Evolutionary conservation across 2,888 invertebrate species (phyloP).

Genomic region (Morpho helenor): DNA sequence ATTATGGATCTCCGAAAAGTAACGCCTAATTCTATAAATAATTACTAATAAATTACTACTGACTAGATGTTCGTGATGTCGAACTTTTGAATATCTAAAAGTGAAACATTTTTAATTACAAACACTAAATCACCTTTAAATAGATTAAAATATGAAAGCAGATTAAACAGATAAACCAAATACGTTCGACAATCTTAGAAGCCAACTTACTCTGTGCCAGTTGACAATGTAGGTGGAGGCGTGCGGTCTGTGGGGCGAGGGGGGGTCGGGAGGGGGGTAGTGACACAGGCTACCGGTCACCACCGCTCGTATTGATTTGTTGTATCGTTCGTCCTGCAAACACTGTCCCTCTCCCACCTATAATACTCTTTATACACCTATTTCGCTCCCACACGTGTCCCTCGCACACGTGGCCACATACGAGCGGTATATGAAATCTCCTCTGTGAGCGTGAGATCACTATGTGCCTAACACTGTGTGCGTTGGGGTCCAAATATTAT

Average conservation of each 20-base stretch:
- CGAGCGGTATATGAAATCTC: conserved; percentile 45
- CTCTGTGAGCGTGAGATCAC: conserved; percentile 32
- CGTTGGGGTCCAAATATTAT: conserved; percentile 71
- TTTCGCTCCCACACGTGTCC: conserved; percentile 54
- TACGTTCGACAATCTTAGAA: conserved; percentile 30
- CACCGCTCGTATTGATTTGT: conserved; percentile 80
- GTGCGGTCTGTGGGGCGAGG: conserved; percentile 62
- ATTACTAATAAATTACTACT: no score
- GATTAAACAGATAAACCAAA: conserved; percentile 30
- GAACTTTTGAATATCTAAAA: conserved; percentile 22
- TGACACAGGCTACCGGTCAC: conserved; percentile 81
- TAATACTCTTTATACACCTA: conserved; percentile 31
- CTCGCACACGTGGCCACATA: conserved; percentile 66
- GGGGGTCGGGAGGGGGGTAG: conserved; percentile 43
- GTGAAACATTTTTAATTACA: conserved; percentile 31
- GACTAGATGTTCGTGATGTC: no score
- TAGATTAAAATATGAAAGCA: conserved; percentile 19
- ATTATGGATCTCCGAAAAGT: no score
- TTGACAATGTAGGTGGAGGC: conserved; percentile 75
- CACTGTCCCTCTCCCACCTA: conserved; percentile 61
- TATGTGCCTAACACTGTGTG: conserved; percentile 56
- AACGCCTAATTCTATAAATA: no score
- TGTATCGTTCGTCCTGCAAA: conserved; percentile 79
- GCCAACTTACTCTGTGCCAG: conserved; percentile 57
- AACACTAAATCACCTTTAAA: not conserved